phyloP scores from a whole-genome alignment of 1,140 invertebrate species.

The Melitaea cinxia region DNA sequence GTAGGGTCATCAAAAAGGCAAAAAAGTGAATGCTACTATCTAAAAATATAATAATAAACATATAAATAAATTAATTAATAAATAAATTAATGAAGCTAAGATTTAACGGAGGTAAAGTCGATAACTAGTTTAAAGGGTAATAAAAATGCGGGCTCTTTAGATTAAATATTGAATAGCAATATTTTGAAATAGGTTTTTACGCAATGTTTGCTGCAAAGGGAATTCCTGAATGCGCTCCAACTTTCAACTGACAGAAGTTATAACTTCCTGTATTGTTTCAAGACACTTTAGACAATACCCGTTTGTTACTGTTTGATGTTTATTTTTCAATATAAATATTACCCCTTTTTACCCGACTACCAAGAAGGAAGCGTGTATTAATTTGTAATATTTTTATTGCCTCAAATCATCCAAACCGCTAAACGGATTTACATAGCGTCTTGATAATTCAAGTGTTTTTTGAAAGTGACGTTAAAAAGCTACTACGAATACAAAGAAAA shows the following conservation, averaged over 20 bases:
- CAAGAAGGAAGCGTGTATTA: too few species aligned
- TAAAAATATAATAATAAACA: too few species aligned
- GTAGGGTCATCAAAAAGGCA: too few species aligned
- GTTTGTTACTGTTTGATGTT: background rate
- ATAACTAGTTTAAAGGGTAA: background rate
- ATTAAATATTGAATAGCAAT: slow-evolving; percentile 8
- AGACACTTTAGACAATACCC: background rate
- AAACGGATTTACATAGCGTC: too few species aligned
- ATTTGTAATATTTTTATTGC: too few species aligned
- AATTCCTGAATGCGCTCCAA: slow-evolving; percentile 9
- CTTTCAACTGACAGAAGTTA: slow-evolving; percentile 15
- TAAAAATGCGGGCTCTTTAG: background rate
- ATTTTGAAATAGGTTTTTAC: background rate
- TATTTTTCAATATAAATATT: background rate
- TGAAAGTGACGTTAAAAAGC: too few species aligned
- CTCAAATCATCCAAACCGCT: too few species aligned
- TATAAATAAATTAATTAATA: too few species aligned
- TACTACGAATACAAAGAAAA: too few species aligned
- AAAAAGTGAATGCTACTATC: too few species aligned
- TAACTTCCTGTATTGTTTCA: background rate
- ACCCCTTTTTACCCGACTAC: too few species aligned
- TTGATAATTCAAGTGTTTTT: too few species aligned
- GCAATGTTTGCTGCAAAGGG: slow-evolving; percentile 10
- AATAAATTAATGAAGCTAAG: background rate
- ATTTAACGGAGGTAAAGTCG: background rate